Evolutionary conservation across 2,888 invertebrate species (phyloP), one percentile per base, ranked within the genome.

Genomic region (Scaptomyza tumidula): DNA sequence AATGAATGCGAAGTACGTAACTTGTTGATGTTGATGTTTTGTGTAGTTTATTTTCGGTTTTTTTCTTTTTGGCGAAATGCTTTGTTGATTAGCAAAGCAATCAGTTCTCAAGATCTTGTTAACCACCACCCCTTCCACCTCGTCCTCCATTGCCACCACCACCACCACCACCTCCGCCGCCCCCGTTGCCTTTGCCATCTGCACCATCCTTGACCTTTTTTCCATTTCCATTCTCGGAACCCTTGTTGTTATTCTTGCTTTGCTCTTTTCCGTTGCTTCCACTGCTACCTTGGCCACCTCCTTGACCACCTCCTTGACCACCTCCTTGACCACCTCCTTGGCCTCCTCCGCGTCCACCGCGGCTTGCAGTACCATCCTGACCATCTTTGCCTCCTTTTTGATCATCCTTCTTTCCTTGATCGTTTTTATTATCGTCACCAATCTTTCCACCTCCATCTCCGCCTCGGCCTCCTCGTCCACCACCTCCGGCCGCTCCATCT

Each of bases 291-390:
- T 33, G 33, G 6, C 33, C 33, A 33, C 44, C 44, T 13, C 16
- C 29, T 11, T 24, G 16, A 1, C 48, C 55, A 4, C 16, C 16
- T 3, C 68, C 52, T 14, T 35, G 11, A 0, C 50, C 45, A 2
- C 55, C 69, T 9, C 16, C 16, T 33, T 33, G 10, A 2, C 33
- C 33, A 33, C 44, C 44, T 13, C 16, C 29, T 11, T 24, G 14
- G 3, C 48, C 43, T 0, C 59, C 56, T 10, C 59, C 71, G 3
- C 37, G 45, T 0, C 58, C 58, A 5, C 69, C 66, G 0, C 10
- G 9, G 19, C 64, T 54, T 0, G 27, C 44, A 4, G 35, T 35
- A 1, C 35, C 31, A 1, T 37, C 59, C 6, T 37, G 31, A 2
- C 50, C 61, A 33, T 58, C 62, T n/a, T 49, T 19, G 10, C 39